Conservation (phyloP, 2,888 invertebrate species). For the Drosophila anceps region DNA sequence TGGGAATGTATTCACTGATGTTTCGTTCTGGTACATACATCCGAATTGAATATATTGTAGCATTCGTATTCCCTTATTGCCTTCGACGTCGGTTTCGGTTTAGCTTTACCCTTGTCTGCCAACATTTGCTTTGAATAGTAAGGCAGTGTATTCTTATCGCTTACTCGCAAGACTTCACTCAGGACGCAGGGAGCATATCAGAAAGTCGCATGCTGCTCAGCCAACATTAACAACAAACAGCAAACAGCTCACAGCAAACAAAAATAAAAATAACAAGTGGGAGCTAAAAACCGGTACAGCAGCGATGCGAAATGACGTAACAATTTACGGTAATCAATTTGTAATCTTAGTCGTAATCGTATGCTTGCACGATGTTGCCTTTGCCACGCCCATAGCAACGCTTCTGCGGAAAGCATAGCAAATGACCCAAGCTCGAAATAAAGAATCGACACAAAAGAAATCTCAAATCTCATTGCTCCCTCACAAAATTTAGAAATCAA, state of each 20-base stretch:
- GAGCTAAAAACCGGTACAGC: conserved; percentile 20
- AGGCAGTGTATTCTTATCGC: conserved; percentile 57
- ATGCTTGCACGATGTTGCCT: conserved; percentile 5
- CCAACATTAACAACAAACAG: conserved; percentile 7
- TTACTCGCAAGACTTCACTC: conserved; percentile 72
- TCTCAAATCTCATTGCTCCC: background rate
- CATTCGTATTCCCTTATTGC: background rate
- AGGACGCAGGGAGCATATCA: conserved; percentile 28
- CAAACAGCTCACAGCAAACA: conserved; percentile 9
- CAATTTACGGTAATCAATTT: conserved; percentile 42
- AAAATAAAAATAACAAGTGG: conserved; percentile 5
- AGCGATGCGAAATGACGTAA: conserved; percentile 28
- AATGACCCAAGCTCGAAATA: background rate
- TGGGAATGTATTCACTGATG: no score
- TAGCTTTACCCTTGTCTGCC: background rate
- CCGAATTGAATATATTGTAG: conserved; percentile 4
- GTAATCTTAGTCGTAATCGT: conserved; percentile 28
- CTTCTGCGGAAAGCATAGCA: background rate
- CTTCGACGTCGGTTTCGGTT: background rate
- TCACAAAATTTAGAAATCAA: no score
- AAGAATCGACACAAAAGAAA: background rate
- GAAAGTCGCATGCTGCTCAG: conserved; percentile 18
- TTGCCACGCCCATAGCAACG: conserved; percentile 16
- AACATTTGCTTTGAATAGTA: conserved; percentile 25
- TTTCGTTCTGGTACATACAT: background rate